Percentiles rank a stretch among this genome's conserved stretches.
Evolutionary conservation across 1,140 invertebrate species (phyloP).

Genomic region (Palaemon carinicauda): DNA sequence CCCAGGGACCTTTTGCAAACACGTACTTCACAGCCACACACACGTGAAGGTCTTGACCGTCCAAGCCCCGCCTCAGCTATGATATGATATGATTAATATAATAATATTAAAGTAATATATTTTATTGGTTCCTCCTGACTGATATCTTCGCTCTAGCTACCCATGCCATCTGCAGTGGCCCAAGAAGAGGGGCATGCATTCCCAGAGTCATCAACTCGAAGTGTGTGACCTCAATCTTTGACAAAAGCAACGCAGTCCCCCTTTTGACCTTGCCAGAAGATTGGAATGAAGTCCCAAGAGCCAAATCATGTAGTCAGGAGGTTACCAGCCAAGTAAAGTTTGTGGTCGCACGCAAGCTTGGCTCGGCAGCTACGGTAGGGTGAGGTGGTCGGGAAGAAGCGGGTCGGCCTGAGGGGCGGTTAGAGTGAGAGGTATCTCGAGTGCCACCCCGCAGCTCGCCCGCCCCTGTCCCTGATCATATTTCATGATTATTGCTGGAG

Average conservation of each 20-base stretch:
- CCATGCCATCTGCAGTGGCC: too few species aligned
- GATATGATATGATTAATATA: neutral
- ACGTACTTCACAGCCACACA: neutral
- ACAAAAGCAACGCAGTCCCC: neutral
- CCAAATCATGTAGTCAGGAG: neutral
- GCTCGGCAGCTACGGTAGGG: constrained; percentile 31
- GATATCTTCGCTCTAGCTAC: too few species aligned
- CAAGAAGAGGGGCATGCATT: too few species aligned
- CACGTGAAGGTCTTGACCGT: constrained; percentile 8
- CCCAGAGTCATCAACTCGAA: too few species aligned
- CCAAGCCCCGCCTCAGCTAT: constrained; percentile 25
- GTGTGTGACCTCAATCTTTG: too few species aligned
- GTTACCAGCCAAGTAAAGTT: constrained; percentile 49
- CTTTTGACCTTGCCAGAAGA: neutral
- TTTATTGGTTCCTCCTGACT: too few species aligned
- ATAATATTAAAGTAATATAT: too few species aligned
- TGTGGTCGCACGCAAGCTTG: constrained; percentile 54
- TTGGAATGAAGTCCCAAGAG: neutral
- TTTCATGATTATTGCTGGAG: constrained; percentile 47
- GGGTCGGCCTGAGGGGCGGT: constrained; percentile 12
- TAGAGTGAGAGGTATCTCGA: neutral
- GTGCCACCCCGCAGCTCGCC: neutral
- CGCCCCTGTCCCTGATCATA: neutral
- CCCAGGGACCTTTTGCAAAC: neutral
- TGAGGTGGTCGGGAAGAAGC: neutral